Percentiles rank a stretch among this genome's conserved stretches.
Evolutionary conservation across 2,113 vertebrate species (phyloP).

Genomic region (Anarhynchus alexandrinus): DNA sequence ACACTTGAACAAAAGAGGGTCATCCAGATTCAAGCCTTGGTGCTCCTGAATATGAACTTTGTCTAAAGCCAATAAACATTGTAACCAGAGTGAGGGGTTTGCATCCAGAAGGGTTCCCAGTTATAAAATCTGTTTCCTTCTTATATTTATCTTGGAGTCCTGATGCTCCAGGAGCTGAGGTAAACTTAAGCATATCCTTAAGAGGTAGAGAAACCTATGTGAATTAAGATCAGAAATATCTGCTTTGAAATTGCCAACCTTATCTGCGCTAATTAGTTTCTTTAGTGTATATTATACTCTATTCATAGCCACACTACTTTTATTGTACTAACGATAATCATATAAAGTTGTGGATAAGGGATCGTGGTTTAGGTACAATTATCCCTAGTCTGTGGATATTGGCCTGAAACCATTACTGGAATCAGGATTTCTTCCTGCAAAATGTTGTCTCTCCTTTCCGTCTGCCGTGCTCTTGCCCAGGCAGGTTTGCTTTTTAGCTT

Average conservation of each 20-base stretch:
- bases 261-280: neutral
- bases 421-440: neutral
- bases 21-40: neutral
- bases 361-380: neutral
- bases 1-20: neutral
- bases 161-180: neutral
- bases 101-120: neutral
- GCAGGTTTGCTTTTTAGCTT: neutral
- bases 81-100: neutral
- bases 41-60: neutral
- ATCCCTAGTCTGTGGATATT: neutral
- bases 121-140: neutral
- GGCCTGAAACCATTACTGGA: neutral
- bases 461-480: neutral
- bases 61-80: neutral
- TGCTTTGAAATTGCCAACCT: neutral
- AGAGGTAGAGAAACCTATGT: neutral
- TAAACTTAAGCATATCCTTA: neutral
- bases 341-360: neutral
- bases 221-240: neutral
- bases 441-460: neutral
- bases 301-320: neutral
- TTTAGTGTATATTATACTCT: neutral
- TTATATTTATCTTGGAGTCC: neutral
- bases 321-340: neutral